Percentiles rank a stretch among this genome's conserved stretches.
phyloP scores from a whole-genome alignment of 2,113 vertebrate genomes.

The Dipodomys ordii region DNA sequence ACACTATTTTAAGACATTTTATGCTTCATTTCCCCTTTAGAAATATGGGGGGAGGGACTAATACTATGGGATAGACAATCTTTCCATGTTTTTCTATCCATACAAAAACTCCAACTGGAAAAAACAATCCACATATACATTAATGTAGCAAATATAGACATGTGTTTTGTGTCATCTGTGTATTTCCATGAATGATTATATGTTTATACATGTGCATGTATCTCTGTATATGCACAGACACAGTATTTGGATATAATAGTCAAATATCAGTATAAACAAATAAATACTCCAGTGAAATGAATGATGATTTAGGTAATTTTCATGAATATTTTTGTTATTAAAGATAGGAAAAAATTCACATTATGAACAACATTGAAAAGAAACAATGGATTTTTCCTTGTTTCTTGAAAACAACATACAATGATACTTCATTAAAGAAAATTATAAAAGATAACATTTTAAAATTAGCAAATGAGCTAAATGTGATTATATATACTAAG shows the following conservation, averaged over 20 bases:
- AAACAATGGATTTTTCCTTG: background rate
- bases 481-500: background rate
- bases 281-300: background rate
- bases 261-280: background rate
- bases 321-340: background rate
- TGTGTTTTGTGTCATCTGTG: background rate
- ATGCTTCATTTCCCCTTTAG: background rate
- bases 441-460: background rate
- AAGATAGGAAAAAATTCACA: background rate
- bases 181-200: background rate
- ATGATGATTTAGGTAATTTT: background rate
- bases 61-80: background rate
- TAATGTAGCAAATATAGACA: background rate
- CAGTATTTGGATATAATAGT: background rate
- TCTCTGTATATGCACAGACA: background rate
- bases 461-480: constrained; percentile 15
- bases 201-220: background rate
- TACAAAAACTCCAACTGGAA: background rate
- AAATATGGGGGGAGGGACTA: background rate
- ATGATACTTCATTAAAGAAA: background rate
- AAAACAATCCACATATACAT: background rate
- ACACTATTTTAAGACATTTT: background rate
- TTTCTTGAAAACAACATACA: background rate
- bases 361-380: background rate
- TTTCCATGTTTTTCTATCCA: background rate